Percentiles rank a stretch among this genome's conserved stretches.
Conservation (phyloP, 2,888 invertebrate species). For the Leucoptera coffeella region DNA sequence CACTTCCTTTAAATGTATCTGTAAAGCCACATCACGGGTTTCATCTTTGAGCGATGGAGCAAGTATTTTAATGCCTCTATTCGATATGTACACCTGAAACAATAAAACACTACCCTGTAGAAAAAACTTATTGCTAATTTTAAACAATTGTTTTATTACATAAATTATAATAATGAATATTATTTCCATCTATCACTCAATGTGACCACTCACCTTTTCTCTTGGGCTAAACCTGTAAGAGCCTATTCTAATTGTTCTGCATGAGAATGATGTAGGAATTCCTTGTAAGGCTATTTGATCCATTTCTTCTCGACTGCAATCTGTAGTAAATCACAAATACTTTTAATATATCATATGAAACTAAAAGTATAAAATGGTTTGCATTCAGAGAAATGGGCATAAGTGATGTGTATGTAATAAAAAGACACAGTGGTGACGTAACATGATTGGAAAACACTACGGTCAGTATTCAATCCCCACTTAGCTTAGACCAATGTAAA, state of each 20-base stretch:
- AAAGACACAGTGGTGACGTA: too few relatives aligned
- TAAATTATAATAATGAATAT: background rate
- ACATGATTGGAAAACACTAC: too few relatives aligned
- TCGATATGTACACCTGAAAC: constrained; percentile 50
- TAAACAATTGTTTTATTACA: background rate
- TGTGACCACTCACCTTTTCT: constrained; percentile 62
- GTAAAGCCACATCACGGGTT: constrained; percentile 51
- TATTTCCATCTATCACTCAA: too few relatives aligned
- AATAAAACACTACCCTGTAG: too few relatives aligned
- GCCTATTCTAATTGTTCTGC: constrained; percentile 78
- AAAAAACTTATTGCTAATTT: background rate
- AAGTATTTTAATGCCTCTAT: constrained; percentile 55
- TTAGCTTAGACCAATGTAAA: too few relatives aligned
- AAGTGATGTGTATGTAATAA: too few relatives aligned
- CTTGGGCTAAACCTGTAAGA: constrained; percentile 73
- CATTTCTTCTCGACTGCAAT: constrained; percentile 49
- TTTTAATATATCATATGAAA: too few relatives aligned
- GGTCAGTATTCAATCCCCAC: too few relatives aligned
- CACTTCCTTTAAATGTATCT: constrained; percentile 63
- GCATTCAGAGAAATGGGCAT: too few relatives aligned
- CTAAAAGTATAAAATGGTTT: too few relatives aligned
- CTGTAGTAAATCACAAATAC: too few relatives aligned
- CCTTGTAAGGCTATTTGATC: constrained; percentile 31
- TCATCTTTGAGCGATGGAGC: constrained; percentile 54
- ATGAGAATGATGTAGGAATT: constrained; percentile 53